Conservation (phyloP, 2,888 invertebrate species). For the Stomorhina lunata region DNA sequence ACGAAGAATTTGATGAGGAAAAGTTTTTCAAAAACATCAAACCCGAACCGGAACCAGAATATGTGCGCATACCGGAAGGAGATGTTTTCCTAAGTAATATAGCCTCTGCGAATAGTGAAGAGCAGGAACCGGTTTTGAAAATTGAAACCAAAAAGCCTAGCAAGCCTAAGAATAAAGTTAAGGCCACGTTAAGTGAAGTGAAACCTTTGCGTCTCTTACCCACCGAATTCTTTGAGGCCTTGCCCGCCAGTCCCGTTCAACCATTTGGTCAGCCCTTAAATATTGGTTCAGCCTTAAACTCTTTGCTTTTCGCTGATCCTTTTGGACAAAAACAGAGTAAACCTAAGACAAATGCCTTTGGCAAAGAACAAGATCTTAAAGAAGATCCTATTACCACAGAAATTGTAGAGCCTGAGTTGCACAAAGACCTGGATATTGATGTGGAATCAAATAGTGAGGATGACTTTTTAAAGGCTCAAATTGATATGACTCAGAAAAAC, state of each 20-base stretch:
- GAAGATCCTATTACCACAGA: slow-evolving; percentile 6
- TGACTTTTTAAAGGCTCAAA: slow-evolving; percentile 71
- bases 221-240: slow-evolving; percentile 75
- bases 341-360: neutral
- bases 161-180: neutral
- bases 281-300: slow-evolving; percentile 70
- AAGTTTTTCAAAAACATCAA: slow-evolving; percentile 74
- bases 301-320: slow-evolving; percentile 71
- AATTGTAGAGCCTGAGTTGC: slow-evolving; percentile 15
- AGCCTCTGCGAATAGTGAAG: slow-evolving; percentile 72
- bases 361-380: neutral
- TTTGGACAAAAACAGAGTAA: slow-evolving; percentile 65
- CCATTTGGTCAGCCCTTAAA: slow-evolving; percentile 58
- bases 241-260: slow-evolving; percentile 66
- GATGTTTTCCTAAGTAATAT: slow-evolving; percentile 76
- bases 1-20: slow-evolving; percentile 73
- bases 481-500: slow-evolving; percentile 69
- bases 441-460: neutral
- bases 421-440: slow-evolving; percentile 8
- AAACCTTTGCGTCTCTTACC: slow-evolving; percentile 69
- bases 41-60: slow-evolving; percentile 70
- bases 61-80: slow-evolving; percentile 73
- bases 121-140: slow-evolving; percentile 55
- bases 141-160: slow-evolving; percentile 11
- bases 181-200: slow-evolving; percentile 64